phyloP scores from a whole-genome alignment of 2,797 vertebrate species.

The Acanthiza pusilla region DNA sequence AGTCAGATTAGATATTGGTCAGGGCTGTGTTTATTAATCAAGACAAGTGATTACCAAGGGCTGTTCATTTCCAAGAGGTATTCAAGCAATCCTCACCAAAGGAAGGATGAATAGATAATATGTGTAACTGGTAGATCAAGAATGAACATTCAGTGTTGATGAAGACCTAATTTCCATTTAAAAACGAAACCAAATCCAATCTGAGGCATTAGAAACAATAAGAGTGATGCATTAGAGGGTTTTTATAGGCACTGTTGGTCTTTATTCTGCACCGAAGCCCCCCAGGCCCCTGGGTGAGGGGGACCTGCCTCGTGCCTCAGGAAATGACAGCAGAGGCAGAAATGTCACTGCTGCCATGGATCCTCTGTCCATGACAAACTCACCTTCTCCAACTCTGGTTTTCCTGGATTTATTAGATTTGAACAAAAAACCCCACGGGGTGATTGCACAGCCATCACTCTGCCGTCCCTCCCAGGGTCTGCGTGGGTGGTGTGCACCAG shows the following conservation, averaged over 20 bases:
- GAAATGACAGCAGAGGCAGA: background rate
- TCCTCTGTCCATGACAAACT: background rate
- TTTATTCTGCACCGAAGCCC: background rate
- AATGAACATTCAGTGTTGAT: background rate
- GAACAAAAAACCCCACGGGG: fast-evolving
- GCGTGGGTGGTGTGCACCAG: fast-evolving
- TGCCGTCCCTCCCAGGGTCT: background rate
- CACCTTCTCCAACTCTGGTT: background rate
- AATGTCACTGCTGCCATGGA: background rate
- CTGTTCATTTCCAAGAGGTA: background rate
- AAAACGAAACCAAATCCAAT: background rate
- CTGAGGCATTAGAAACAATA: background rate
- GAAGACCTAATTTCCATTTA: conserved; percentile 26
- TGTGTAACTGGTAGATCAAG: background rate
- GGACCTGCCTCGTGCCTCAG: background rate
- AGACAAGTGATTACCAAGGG: background rate
- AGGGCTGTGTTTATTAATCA: background rate
- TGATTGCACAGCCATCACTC: fast-evolving
- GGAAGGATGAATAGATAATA: background rate
- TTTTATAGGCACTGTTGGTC: background rate
- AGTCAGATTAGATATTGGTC: background rate
- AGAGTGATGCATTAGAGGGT: background rate
- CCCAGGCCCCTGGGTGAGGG: background rate
- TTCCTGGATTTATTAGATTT: background rate
- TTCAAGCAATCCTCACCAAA: background rate